Base-by-base conservation (phyloP, 2,113 vertebrate species). In the Cebus imitator region DNA sequence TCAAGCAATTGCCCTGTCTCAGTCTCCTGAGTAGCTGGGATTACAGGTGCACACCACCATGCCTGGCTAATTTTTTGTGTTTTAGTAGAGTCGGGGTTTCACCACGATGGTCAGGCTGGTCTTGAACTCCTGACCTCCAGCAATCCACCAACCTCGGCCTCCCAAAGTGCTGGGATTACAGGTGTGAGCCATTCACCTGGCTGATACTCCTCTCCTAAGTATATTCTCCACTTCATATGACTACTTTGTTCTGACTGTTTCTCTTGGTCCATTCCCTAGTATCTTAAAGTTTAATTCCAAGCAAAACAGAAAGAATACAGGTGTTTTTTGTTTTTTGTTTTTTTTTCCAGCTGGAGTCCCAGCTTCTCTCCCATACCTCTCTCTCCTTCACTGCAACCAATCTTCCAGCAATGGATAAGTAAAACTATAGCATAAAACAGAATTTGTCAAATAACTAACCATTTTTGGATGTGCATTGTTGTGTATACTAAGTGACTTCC, bases 291-390 rank as follows among this genome's bases (percentile, higher is more conserved):
- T 7, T 64, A 68, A 73, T 14, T 43, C 32, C 66, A 91, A 78
- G 16, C 2, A 20, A 40, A 70, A 50, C 48, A 76, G 37, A 75
- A 80, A 48, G 87, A 0, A 12, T 48, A 32, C 4, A 16, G 2
- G 16, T 16, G 2, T 8, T 14, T 12, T 9, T 64, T 37, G 37
- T 37, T 37, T 37, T 37, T 37, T 37, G 37, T 37, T n/a, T 50
- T 50, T 52, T 52, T 23, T 16, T 12, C 10, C 8, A 79, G 6
- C 20, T 58, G 25, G 5, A 55, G 6, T 11, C 68, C 92, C 58
- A 0, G 12, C 21, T 73, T 9, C 0, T 55, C 27, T 73, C 14
- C 57, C 20, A 2, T 48, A n/a, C 32, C 3, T 6, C 23, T 5
- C 20, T 43, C 48, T n/a, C 30, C 45, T 18, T 75, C 25, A 64